Conservation (phyloP, 2,113 vertebrate species). For the Haemorhous mexicanus region DNA sequence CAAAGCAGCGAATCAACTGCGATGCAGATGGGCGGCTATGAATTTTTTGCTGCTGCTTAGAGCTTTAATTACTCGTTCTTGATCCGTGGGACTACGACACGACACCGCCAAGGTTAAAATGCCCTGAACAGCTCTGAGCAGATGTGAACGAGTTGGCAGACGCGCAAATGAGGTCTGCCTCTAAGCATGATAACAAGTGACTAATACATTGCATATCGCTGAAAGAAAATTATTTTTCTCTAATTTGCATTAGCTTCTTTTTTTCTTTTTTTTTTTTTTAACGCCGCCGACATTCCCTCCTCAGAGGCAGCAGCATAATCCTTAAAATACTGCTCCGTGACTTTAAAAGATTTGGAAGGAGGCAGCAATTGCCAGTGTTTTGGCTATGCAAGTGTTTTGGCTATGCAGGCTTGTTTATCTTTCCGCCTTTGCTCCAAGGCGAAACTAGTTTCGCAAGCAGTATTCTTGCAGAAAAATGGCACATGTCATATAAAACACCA, state of each 20-base stretch:
- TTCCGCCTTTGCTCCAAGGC: conserved; percentile 79
- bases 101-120: conserved; percentile 83
- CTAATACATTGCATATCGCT: conserved; percentile 83
- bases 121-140: conserved; percentile 78
- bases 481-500: conserved; percentile 72
- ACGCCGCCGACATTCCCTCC: conserved; percentile 61
- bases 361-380: conserved; percentile 74
- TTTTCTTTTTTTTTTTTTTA: background rate
- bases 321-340: conserved; percentile 73
- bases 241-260: conserved; percentile 79
- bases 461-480: conserved; percentile 77
- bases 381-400: conserved; percentile 77
- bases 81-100: conserved; percentile 78
- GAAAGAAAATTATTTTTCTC: conserved; percentile 85
- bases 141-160: conserved; percentile 84
- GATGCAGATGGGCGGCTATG: conserved; percentile 65
- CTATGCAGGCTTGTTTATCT: conserved; percentile 77
- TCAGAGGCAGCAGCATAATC: conserved; percentile 70
- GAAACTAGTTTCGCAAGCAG: conserved; percentile 79
- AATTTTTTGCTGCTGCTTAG: conserved; percentile 77
- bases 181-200: conserved; percentile 83
- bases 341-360: conserved; percentile 77
- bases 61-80: conserved; percentile 82
- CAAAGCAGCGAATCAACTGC: conserved; percentile 63
- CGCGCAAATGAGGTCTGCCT: conserved; percentile 83